Conservation (phyloP, 1,140 invertebrate species). For the Polypedilum pembai region DNA sequence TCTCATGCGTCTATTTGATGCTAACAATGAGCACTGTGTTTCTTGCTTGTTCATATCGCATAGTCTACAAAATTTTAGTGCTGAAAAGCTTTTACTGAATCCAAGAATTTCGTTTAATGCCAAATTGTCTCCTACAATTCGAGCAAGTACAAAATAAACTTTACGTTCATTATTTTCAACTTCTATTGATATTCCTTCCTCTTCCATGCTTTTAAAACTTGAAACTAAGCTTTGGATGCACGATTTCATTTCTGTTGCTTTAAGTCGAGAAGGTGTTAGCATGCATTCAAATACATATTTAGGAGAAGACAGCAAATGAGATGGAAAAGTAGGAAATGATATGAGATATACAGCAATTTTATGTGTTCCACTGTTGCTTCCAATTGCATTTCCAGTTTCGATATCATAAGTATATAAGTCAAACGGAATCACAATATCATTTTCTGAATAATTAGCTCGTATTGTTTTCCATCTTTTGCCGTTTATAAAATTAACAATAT, state of each 20-base stretch:
- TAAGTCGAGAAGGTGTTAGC: slow-evolving; percentile 36
- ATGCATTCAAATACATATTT: slow-evolving; percentile 38
- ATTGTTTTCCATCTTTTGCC: not conserved
- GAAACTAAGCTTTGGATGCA: slow-evolving; percentile 33
- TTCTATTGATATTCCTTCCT: slow-evolving; percentile 35
- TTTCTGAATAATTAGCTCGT: not conserved
- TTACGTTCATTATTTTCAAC: slow-evolving; percentile 31
- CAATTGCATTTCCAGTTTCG: slow-evolving; percentile 38
- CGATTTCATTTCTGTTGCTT: slow-evolving; percentile 33
- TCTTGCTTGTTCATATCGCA: slow-evolving; percentile 33
- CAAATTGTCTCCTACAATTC: slow-evolving; percentile 40
- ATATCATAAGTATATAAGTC: slow-evolving; percentile 29
- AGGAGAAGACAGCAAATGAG: slow-evolving; percentile 34
- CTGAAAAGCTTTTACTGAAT: slow-evolving; percentile 36
- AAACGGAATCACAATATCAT: not conserved
- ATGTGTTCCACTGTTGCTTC: slow-evolving; percentile 35
- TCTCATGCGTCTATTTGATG: not conserved
- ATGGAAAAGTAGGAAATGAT: slow-evolving; percentile 33
- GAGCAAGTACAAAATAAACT: slow-evolving; percentile 35
- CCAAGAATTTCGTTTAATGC: slow-evolving; percentile 37
- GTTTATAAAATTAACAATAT: not conserved
- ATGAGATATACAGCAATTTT: slow-evolving; percentile 38
- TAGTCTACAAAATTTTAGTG: slow-evolving; percentile 36
- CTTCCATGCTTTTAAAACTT: slow-evolving; percentile 32
- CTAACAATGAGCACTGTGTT: not conserved